Base-by-base conservation (phyloP, 2,888 invertebrate species). In the Molanna angustata region DNA sequence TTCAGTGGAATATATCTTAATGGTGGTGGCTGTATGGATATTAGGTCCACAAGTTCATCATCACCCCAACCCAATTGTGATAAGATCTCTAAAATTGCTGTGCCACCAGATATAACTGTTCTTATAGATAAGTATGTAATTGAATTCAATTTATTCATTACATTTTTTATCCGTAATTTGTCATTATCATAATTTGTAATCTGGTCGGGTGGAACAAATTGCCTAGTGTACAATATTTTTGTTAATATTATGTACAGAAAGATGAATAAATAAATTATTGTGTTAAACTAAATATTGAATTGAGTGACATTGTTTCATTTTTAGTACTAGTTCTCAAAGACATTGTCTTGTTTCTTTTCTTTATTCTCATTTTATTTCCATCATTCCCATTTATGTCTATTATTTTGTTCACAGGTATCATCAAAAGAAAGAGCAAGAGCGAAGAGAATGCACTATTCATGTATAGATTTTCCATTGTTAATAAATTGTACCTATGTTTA, bases 371-470 rank as follows among this genome's bases (percentile, higher is more conserved):
- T n/a, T n/a, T n/a, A n/a, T n/a, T n/a, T n/a, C n/a, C n/a, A n/a
- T n/a, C n/a, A n/a, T n/a, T n/a, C n/a, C n/a, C n/a, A n/a, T n/a
- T n/a, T n/a, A 20, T 35, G 20, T 52, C 32, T 41, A 56, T 57
- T 55, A 61, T 52, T 59, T 62, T 37, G 3, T 37, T 72, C 69
- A 32, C 73, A 86, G 86, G 69, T 86, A 85, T 67, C 84, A 84
- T 64, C 84, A 85, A 69, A 80, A 84, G 64, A 84, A 85, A 69
- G 84, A 86, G 66, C 84, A 85, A 67, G 86, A 86, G 66, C 78
- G 85, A 58, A 81, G 84, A 67, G 86, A 86, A 69, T 86, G 84
- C 69, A 85, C 85, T 60, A 86, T 86, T 67, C 86, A 86, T 67
- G 86, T 86, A 68, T 83, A 80, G 51, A 42, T 44, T 53, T 48